phyloP scores from a whole-genome alignment of 64 coral and sea anemone species.

The Porites lutea region DNA sequence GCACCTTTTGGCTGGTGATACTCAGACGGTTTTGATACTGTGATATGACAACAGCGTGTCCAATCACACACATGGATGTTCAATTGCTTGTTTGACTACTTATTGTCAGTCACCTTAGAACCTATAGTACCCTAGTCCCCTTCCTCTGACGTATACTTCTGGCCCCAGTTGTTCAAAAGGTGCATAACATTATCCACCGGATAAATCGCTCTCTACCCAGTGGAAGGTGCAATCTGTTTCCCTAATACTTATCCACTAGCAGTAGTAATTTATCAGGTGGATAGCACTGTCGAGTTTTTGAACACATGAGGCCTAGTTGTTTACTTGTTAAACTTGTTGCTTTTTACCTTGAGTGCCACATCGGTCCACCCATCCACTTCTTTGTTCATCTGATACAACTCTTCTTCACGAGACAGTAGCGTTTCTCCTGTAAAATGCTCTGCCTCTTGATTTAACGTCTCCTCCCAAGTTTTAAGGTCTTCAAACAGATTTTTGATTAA shows the following conservation, averaged over 20 bases:
- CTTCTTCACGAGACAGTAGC: slow-evolving; percentile 80
- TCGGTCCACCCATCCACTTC: slow-evolving; percentile 95
- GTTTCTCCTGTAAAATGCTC: slow-evolving; percentile 88
- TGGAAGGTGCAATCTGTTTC: too few relatives aligned
- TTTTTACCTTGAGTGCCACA: slow-evolving; percentile 84
- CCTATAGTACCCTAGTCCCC: background rate
- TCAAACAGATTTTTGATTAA: slow-evolving; percentile 66
- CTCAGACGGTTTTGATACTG: too few relatives aligned
- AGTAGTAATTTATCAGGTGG: too few relatives aligned
- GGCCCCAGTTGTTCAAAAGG: too few relatives aligned
- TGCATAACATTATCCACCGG: too few relatives aligned
- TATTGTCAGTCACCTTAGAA: background rate
- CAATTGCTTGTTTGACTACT: background rate
- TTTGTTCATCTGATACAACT: slow-evolving; percentile 91
- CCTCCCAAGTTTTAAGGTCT: slow-evolving; percentile 83
- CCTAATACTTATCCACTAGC: too few relatives aligned
- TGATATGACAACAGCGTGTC: too few relatives aligned
- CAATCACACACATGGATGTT: too few relatives aligned
- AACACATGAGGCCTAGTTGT: background rate
- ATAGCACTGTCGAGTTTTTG: too few relatives aligned
- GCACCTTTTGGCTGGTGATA: too few relatives aligned
- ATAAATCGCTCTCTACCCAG: too few relatives aligned
- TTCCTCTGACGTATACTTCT: background rate
- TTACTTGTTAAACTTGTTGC: background rate
- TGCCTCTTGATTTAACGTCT: slow-evolving; percentile 84